Conservation (phyloP, 1,140 invertebrate species). For the Megalonaias nervosa region DNA sequence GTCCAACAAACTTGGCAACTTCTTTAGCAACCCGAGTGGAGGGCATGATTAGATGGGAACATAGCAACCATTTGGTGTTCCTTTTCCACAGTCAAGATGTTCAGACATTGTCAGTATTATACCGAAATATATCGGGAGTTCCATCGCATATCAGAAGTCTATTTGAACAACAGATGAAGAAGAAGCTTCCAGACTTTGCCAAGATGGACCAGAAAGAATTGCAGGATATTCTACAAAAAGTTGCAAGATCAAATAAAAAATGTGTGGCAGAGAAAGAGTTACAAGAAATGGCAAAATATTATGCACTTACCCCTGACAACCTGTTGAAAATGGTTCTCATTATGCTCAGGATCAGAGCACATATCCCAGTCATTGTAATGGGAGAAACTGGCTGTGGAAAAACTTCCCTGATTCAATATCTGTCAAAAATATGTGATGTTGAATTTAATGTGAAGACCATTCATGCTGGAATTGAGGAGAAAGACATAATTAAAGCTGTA, state of each 20-base stretch:
- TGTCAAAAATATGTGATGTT: conserved; percentile 4
- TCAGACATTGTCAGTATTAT: conserved; percentile 46
- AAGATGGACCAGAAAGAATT: conserved; percentile 26
- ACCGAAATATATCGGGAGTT: conserved; percentile 33
- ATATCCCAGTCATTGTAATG: conserved; percentile 62
- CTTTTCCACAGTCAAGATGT: conserved; percentile 49
- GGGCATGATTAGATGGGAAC: conserved; percentile 52
- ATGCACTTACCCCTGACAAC: conserved; percentile 54
- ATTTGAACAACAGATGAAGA: conserved; percentile 49
- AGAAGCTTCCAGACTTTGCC: conserved; percentile 30
- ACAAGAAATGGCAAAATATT: conserved; percentile 21
- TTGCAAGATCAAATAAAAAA: conserved; percentile 22
- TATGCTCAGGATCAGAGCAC: conserved; percentile 35
- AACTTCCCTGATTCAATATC: conserved; percentile 45
- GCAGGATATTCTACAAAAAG: conserved; percentile 33
- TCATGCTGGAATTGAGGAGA: conserved; percentile 42
- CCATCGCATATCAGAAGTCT: conserved; percentile 35
- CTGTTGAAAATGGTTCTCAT: conserved; percentile 53
- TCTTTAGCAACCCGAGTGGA: conserved; percentile 16
- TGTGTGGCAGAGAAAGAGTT: background rate
- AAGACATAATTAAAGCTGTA: conserved; percentile 27
- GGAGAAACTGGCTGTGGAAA: conserved; percentile 66
- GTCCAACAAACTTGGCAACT: background rate
- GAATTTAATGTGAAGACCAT: conserved; percentile 41
- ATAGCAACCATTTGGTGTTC: conserved; percentile 50